phyloP scores from a whole-genome alignment of 2,888 invertebrate genomes.

The Dromius quadrimaculatus region DNA sequence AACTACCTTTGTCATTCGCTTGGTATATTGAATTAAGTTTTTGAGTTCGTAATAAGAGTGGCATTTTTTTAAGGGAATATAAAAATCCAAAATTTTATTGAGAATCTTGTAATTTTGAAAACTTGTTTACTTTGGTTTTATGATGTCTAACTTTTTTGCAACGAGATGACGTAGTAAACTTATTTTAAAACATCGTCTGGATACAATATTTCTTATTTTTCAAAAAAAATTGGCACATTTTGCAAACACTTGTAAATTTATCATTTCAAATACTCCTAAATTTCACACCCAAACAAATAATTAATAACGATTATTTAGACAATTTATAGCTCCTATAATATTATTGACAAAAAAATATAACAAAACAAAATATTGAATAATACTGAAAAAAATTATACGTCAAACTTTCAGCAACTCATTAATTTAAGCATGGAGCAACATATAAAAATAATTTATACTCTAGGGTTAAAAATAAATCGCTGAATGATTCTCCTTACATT shows the following conservation, averaged over 20 bases:
- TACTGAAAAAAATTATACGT: neutral
- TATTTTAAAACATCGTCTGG: constrained; percentile 16
- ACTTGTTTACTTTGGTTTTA: neutral
- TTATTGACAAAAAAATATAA: neutral
- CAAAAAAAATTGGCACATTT: neutral
- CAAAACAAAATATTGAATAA: too few species aligned
- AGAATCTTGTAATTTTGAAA: too few species aligned
- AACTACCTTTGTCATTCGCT: too few species aligned
- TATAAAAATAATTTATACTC: constrained; percentile 18
- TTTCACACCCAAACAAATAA: too few species aligned
- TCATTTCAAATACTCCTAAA: too few species aligned
- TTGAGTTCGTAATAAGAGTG: too few species aligned
- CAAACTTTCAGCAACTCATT: constrained; percentile 8
- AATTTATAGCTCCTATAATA: neutral
- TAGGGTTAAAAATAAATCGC: constrained; percentile 33
- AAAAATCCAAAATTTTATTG: too few species aligned
- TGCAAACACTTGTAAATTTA: too few species aligned
- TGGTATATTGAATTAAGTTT: too few species aligned
- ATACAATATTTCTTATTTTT: constrained; percentile 11
- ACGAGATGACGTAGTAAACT: constrained; percentile 17
- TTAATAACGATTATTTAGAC: too few species aligned
- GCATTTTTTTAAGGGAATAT: too few species aligned
- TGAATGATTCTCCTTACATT: too few species aligned
- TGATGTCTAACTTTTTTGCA: neutral
- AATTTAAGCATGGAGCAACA: constrained; percentile 19